Evolutionary conservation across 2,113 vertebrate species (phyloP), one percentile per base, ranked within the genome.

Genomic region (Puntigrus tetrazona): DNA sequence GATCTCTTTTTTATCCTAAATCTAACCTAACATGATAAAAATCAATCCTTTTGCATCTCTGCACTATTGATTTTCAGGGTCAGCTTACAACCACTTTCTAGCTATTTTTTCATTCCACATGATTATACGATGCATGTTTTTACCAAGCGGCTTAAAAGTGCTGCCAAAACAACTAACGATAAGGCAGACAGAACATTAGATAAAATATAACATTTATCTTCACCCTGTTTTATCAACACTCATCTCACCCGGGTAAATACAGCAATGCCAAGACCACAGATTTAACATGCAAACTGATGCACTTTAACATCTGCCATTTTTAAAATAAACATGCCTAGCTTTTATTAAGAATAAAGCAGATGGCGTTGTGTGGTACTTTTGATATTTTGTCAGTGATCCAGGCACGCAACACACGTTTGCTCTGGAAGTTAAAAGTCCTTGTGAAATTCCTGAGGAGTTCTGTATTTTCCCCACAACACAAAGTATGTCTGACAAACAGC

Each of bases 401-500:
- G 36, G 22, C 69, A 72, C 36, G 22, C 69, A 43, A 43, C 10
- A 2, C 69, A 72, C 10, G 50, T 55, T 77, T 36, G 22, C 18
- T 22, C 29, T 57, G 20, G 31, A 36, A 78, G 22, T 78, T 57
- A 78, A 59, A 27, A 78, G 34, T 13, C n/a, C 4, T 38, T 57
- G 31, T 61, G n/a, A 78, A 43, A 78, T 67, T 65, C 45, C 55
- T 86, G 31, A 29, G 61, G 67, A 82, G 65, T 20, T 81, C 36
- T 55, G n/a, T 61, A 63, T 50, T 43, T 14, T 43, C 45, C 29
- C 63, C 79, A 34, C n/a, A 34, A 78, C 14, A 27, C 55, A 85
- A 85, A 78, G 57, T 43, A 82, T 65, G 84, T 47, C 47, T 59
- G 73, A 82, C 31, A 7, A 55, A 63, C 69, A 57, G 63, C 63